Conservation (phyloP, 2,797 vertebrate species). For the Anguilla obscura region DNA sequence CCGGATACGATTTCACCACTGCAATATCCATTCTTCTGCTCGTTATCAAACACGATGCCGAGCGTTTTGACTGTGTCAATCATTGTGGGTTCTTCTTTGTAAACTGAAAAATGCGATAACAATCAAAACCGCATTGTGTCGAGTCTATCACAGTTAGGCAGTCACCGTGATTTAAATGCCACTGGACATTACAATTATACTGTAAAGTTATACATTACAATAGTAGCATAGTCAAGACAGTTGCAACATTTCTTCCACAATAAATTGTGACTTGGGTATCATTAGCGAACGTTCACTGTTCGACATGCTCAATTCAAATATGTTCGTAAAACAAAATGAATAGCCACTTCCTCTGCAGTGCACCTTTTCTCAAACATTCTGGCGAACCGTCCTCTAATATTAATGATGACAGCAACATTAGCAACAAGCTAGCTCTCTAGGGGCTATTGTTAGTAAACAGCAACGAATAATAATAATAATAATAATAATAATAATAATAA, state of each 20-base stretch:
- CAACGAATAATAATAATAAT: too few relatives aligned
- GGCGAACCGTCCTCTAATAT: too few relatives aligned
- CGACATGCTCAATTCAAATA: too few relatives aligned
- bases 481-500: not conserved
- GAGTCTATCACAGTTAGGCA: not conserved
- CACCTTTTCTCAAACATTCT: too few relatives aligned
- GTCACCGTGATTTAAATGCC: not conserved
- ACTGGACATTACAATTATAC: not conserved
- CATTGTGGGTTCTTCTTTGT: not conserved
- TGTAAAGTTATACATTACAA: not conserved
- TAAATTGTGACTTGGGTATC: not conserved
- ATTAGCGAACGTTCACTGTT: too few relatives aligned
- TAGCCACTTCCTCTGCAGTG: too few relatives aligned
- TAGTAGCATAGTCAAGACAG: not conserved
- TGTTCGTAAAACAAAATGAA: too few relatives aligned
- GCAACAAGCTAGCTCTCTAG: too few relatives aligned
- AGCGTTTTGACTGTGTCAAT: slow-evolving; percentile 55
- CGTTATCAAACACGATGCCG: slow-evolving; percentile 64
- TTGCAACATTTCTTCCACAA: not conserved
- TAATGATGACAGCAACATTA: too few relatives aligned
- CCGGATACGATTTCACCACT: slow-evolving; percentile 72
- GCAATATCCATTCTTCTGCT: slow-evolving; percentile 63
- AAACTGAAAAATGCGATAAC: not conserved
- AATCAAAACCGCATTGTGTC: not conserved
- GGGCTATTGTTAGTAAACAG: too few relatives aligned